Percentiles rank a stretch among this genome's conserved stretches.
These are phyloP conservation scores for Nothura maculosa DNA, from an alignment of 2,797 vertebrate genomes.

Conservation along the genomic window DNA sequence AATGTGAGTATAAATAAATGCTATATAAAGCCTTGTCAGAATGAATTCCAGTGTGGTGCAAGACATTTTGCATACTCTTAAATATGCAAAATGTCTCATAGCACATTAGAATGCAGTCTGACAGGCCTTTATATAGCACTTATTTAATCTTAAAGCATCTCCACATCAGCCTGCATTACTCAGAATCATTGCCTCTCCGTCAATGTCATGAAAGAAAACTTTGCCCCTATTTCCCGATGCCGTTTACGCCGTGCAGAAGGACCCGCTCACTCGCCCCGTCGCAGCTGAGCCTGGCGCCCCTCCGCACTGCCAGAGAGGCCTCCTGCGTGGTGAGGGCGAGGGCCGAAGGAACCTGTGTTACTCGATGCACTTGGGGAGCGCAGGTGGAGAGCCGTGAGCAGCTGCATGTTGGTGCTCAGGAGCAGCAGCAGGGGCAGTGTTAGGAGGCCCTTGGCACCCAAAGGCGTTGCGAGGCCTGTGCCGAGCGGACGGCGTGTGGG, in stretches of 20 bases:
- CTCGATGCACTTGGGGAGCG: too few relatives aligned
- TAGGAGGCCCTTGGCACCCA: too few relatives aligned
- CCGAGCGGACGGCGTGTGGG: too few relatives aligned
- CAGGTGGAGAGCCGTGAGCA: too few relatives aligned
- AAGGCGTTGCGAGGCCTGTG: too few relatives aligned
- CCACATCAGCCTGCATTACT: conserved; percentile 79
- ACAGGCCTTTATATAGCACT: conserved; percentile 84
- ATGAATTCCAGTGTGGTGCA: conserved; percentile 76
- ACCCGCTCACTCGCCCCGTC: conserved; percentile 66
- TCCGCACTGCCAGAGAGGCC: too few relatives aligned
- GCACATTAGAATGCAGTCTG: conserved; percentile 81
- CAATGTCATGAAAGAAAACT: conserved; percentile 81
- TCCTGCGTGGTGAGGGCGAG: too few relatives aligned
- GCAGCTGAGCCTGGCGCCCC: conserved; percentile 2
- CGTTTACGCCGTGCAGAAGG: conserved; percentile 23
- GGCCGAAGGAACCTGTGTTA: too few relatives aligned
- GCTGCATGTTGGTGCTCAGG: too few relatives aligned
- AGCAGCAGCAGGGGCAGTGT: too few relatives aligned
- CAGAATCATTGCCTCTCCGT: conserved; percentile 78
- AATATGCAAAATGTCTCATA: conserved; percentile 81
- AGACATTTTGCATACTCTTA: conserved; percentile 81
- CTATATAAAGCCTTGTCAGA: conserved; percentile 82
- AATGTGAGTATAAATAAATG: conserved; percentile 75
- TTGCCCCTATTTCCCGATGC: conserved; percentile 2
- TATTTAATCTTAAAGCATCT: conserved; percentile 82